Evolutionary conservation across 2,888 invertebrate genomes (phyloP).

Genomic region (Labia minor): DNA sequence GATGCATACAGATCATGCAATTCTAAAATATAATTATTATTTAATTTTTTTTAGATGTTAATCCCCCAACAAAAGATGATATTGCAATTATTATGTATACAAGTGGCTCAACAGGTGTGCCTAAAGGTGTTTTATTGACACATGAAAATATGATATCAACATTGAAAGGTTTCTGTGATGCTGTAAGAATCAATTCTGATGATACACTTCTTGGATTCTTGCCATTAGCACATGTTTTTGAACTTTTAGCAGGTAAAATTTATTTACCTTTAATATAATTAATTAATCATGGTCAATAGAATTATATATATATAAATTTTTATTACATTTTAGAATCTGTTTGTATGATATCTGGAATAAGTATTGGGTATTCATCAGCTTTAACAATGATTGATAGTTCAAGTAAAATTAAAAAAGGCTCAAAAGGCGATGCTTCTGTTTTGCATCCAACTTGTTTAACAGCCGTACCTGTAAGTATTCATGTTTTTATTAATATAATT

Average conservation of each 20-base stretch:
- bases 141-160: slow-evolving; percentile 74
- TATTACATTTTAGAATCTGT: slow-evolving; percentile 29
- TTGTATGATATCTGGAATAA: slow-evolving; percentile 52
- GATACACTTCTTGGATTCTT: slow-evolving; percentile 91
- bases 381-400: slow-evolving; percentile 85
- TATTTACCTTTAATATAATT: not conserved
- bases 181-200: slow-evolving; percentile 54
- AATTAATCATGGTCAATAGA: not conserved
- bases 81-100: slow-evolving; percentile 98
- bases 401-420: slow-evolving; percentile 91
- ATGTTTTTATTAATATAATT: slow-evolving; percentile 4
- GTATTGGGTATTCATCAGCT: slow-evolving; percentile 93
- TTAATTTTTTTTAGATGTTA: slow-evolving; percentile 42
- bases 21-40: no score
- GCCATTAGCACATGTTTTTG: slow-evolving; percentile 94
- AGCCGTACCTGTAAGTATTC: slow-evolving; percentile 73
- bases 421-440: slow-evolving; percentile 85
- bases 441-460: slow-evolving; percentile 90
- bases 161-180: slow-evolving; percentile 69
- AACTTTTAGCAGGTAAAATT: slow-evolving; percentile 73
- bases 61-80: slow-evolving; percentile 59
- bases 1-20: no score
- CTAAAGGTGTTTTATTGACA: slow-evolving; percentile 78
- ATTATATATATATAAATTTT: not conserved
- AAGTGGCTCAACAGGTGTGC: slow-evolving; percentile 91